Percentiles rank a stretch among this genome's conserved stretches.
These are phyloP conservation scores for Caenorhabditis sinica DNA, from an alignment of 2,888 invertebrate species.

Conservation along the genomic window DNA sequence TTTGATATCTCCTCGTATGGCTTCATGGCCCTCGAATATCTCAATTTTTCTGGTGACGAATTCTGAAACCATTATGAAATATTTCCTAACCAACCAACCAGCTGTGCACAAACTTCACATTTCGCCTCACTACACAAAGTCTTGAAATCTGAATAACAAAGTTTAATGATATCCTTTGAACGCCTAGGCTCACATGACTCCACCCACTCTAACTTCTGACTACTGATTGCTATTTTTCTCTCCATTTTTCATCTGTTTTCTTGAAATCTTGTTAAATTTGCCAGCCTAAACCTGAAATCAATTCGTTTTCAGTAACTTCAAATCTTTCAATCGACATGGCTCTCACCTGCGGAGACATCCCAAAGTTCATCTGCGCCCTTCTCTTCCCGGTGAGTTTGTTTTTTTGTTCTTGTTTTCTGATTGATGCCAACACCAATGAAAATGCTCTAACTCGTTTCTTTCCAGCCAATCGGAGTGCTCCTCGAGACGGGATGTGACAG, in stretches of 20 bases:
- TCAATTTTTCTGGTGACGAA: no score
- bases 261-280: background rate
- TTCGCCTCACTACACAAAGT: no score
- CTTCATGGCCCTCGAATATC: no score
- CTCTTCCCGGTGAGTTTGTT: background rate
- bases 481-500: conserved; percentile 7
- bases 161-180: background rate
- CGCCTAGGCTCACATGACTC: background rate
- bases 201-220: background rate
- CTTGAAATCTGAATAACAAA: background rate
- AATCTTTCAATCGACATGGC: background rate
- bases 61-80: background rate
- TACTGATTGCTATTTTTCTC: conserved; percentile 5
- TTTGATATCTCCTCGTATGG: no score
- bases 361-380: background rate
- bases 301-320: background rate
- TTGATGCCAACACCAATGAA: no score
- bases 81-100: background rate
- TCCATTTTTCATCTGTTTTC: background rate
- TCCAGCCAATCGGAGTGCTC: conserved; percentile 15
- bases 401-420: background rate
- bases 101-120: background rate
- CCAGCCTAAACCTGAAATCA: background rate
- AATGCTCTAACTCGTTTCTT: background rate
- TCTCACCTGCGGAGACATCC: conserved; percentile 9